phyloP scores from a whole-genome alignment of 2,888 invertebrate species.

The Dastarcus helophoroides region DNA sequence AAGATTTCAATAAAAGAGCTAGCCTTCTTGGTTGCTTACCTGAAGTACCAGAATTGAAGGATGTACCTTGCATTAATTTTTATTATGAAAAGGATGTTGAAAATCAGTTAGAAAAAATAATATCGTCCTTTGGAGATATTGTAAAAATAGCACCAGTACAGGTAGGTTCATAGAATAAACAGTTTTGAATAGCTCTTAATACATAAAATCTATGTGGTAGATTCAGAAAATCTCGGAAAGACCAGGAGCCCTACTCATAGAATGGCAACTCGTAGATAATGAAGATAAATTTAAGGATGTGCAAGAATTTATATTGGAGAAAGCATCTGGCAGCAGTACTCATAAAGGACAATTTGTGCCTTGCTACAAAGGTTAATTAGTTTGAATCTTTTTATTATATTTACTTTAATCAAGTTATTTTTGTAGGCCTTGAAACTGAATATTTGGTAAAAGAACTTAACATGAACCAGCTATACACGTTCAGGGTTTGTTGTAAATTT shows the following conservation, averaged over 20 bases:
- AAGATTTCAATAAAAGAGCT: constrained; percentile 21
- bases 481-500: constrained; percentile 42
- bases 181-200: background rate
- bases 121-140: constrained; percentile 26
- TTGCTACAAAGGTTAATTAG: constrained; percentile 33
- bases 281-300: constrained; percentile 36
- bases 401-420: constrained; percentile 4
- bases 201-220: constrained; percentile 28
- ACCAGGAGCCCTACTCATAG: constrained; percentile 43
- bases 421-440: constrained; percentile 35
- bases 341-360: constrained; percentile 30
- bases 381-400: constrained; percentile 8
- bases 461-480: constrained; percentile 38
- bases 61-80: constrained; percentile 43
- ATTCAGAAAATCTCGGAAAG: constrained; percentile 39
- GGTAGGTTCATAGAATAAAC: constrained; percentile 17
- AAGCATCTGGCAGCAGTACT: constrained; percentile 34
- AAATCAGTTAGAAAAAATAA: constrained; percentile 21
- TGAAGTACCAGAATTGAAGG: constrained; percentile 43
- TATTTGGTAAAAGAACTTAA: constrained; percentile 40
- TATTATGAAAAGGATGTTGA: constrained; percentile 32
- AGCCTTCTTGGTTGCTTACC: constrained; percentile 39
- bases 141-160: constrained; percentile 30
- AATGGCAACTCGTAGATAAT: constrained; percentile 39
- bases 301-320: constrained; percentile 37